Evolutionary conservation across 1,140 invertebrate species (phyloP).

Genomic region (Drosophila equinoxialis): DNA sequence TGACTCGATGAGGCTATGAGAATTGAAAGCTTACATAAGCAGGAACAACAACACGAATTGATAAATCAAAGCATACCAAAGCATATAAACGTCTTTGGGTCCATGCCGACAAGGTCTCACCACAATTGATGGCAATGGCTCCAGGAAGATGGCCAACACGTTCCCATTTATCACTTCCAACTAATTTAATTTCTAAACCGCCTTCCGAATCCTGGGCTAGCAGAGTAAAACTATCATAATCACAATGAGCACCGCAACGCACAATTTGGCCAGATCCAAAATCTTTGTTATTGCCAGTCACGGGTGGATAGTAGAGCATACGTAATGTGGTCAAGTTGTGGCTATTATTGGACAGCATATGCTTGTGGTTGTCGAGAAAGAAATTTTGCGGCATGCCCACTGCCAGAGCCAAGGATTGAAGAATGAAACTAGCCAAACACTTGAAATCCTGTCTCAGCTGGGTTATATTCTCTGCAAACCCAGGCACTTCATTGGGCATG

Average conservation of each 20-base stretch:
- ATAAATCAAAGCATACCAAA: constrained; percentile 84
- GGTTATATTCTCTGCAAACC: constrained; percentile 86
- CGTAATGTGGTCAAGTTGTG: constrained; percentile 87
- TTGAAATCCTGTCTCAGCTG: constrained; percentile 87
- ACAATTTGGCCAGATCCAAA: constrained; percentile 84
- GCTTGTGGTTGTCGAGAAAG: constrained; percentile 86
- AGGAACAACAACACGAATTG: neutral
- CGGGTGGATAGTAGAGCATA: constrained; percentile 87
- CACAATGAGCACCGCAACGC: constrained; percentile 89
- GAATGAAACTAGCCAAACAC: constrained; percentile 86
- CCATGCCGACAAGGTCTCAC: constrained; percentile 90
- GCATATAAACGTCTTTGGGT: constrained; percentile 88
- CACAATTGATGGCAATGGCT: constrained; percentile 90
- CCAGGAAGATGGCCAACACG: constrained; percentile 90
- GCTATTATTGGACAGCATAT: constrained; percentile 85
- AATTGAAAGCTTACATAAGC: neutral
- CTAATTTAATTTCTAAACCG: constrained; percentile 86
- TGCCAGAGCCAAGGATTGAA: constrained; percentile 86
- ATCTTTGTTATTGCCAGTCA: constrained; percentile 77
- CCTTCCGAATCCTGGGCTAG: constrained; percentile 88
- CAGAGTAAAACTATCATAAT: constrained; percentile 90
- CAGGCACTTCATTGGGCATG: constrained; percentile 87
- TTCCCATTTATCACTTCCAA: constrained; percentile 88
- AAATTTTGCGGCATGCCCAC: constrained; percentile 75
- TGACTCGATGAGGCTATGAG: constrained; percentile 87